These are phyloP conservation scores for Liopterus haemorrhoidalis DNA, from an alignment of 2,888 invertebrate genomes.

Conservation along the genomic window DNA sequence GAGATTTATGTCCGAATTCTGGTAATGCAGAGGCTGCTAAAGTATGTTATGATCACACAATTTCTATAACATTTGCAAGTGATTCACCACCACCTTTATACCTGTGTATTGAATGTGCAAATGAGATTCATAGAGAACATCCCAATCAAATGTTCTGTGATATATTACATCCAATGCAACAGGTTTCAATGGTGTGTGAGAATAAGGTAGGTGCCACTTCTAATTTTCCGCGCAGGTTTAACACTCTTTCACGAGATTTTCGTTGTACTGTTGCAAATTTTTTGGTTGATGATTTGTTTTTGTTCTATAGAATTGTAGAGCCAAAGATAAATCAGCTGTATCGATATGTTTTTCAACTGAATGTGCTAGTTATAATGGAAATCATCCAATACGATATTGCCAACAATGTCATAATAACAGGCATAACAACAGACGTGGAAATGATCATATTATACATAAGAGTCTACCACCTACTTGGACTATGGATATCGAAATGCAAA, in stretches of 20 bases:
- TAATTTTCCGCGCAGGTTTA: background rate
- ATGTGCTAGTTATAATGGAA: conserved; percentile 93
- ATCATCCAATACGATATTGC: conserved; percentile 92
- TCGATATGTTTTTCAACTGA: conserved; percentile 96
- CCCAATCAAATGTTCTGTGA: conserved; percentile 81
- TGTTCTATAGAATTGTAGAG: conserved; percentile 75
- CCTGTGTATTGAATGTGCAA: conserved; percentile 93
- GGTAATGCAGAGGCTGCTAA: conserved; percentile 83
- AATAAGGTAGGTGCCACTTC: conserved; percentile 63
- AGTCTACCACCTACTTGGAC: conserved; percentile 82
- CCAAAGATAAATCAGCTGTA: conserved; percentile 84
- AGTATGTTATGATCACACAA: conserved; percentile 90
- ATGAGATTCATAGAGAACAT: conserved; percentile 83
- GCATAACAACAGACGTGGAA: conserved; percentile 80
- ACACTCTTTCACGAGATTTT: background rate
- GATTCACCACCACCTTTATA: conserved; percentile 92
- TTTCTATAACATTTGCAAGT: conserved; percentile 78
- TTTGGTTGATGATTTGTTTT: conserved; percentile 7
- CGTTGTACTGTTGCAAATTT: conserved; percentile 13
- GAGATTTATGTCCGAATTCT: conserved; percentile 84
- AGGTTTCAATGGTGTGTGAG: conserved; percentile 91
- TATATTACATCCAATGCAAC: conserved; percentile 87
- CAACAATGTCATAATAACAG: conserved; percentile 82
- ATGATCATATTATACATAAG: conserved; percentile 85
- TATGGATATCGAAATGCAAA: conserved; percentile 85